Percentiles rank a stretch among this genome's conserved stretches.
These are phyloP conservation scores for Dryas iulia DNA, from an alignment of 1,140 invertebrate genomes.

Conservation along the genomic window DNA sequence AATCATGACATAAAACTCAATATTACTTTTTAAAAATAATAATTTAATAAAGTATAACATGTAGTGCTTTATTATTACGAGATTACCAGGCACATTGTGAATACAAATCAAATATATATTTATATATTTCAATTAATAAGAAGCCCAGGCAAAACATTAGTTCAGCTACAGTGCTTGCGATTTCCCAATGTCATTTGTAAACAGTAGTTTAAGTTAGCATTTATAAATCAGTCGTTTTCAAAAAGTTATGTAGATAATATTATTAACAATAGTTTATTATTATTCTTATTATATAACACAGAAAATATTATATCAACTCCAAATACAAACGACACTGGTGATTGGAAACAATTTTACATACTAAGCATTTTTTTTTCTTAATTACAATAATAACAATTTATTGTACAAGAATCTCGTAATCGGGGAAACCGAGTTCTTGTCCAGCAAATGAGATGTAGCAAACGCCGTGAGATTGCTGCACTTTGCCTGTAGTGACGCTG, in stretches of 20 bases:
- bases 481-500: conserved; percentile 85
- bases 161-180: neutral
- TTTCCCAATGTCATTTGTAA: neutral
- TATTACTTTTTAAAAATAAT: conserved; percentile 32
- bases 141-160: conserved; percentile 14
- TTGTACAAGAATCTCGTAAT: conserved; percentile 87
- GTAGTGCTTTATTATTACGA: conserved; percentile 41
- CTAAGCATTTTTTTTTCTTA: neutral
- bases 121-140: conserved; percentile 5
- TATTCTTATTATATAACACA: neutral
- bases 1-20: conserved; percentile 33
- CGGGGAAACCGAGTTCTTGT: conserved; percentile 85
- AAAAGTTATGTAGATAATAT: neutral
- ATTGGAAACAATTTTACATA: neutral
- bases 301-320: neutral
- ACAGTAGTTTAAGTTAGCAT: neutral
- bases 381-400: conserved; percentile 36
- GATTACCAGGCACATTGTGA: conserved; percentile 40
- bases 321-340: neutral
- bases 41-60: conserved; percentile 35
- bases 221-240: neutral
- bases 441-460: conserved; percentile 88
- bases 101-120: conserved; percentile 24
- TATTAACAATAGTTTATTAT: neutral
- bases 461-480: conserved; percentile 83